Evolutionary conservation across 23 tunicate genomes (phyloP).

Genomic region (Ciona savignyi): DNA sequence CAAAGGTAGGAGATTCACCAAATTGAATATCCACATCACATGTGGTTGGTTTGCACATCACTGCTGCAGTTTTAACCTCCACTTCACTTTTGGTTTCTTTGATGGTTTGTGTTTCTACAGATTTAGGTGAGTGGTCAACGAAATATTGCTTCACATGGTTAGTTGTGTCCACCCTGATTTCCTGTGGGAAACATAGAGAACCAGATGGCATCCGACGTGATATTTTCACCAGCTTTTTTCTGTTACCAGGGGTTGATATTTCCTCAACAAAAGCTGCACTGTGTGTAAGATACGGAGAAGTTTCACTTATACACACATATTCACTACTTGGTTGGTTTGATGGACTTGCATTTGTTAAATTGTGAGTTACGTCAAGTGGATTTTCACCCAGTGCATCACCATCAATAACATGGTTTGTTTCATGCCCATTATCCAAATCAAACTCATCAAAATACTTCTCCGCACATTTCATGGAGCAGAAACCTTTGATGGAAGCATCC

Average conservation of each 20-base stretch:
- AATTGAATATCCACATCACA: neutral
- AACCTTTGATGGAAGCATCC: neutral
- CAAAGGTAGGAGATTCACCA: neutral
- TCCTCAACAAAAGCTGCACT: neutral
- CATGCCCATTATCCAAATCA: neutral
- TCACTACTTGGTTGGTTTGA: neutral
- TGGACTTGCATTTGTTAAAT: neutral
- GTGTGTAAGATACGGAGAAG: neutral
- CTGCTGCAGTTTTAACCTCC: neutral
- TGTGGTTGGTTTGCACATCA: neutral
- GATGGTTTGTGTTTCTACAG: conserved; percentile 2
- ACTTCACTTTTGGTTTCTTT: neutral
- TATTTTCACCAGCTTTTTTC: neutral
- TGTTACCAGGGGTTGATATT: neutral
- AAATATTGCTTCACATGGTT: neutral
- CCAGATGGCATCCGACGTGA: neutral
- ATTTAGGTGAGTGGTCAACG: neutral
- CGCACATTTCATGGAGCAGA: neutral
- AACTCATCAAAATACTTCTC: neutral
- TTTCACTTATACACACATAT: neutral
- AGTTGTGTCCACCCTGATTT: neutral
- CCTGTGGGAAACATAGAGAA: neutral
- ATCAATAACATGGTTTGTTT: neutral
- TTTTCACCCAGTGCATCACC: neutral
- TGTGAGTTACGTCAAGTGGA: too few species aligned